Conservation (phyloP, 2,113 vertebrate genomes). For the Heteronetta atricapilla region DNA sequence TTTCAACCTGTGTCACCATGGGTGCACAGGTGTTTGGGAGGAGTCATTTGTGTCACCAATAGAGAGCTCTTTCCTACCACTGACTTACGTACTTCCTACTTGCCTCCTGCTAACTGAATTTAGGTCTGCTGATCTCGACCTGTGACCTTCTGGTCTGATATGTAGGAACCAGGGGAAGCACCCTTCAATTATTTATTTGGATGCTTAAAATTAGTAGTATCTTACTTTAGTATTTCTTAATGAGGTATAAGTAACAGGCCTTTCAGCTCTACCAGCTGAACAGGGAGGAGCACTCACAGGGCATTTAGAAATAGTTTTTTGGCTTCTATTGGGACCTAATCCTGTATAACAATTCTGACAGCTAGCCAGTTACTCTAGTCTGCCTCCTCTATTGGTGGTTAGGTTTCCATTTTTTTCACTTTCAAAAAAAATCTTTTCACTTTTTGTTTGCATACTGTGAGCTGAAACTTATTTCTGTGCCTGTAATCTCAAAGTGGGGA, state of each 20-base stretch:
- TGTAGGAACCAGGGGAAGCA: not conserved
- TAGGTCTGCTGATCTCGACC: not conserved
- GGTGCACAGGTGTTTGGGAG: not conserved
- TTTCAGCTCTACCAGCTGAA: not conserved
- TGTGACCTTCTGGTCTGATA: not conserved
- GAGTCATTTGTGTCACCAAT: not conserved
- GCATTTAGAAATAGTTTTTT: not conserved
- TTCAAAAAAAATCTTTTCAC: not conserved
- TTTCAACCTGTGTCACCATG: not conserved
- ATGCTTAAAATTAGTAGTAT: not conserved
- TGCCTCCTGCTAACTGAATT: not conserved
- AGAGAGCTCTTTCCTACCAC: not conserved
- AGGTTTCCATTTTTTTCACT: not conserved
- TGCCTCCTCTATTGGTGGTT: not conserved
- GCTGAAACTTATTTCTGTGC: not conserved
- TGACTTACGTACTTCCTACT: not conserved
- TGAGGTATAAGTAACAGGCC: not conserved
- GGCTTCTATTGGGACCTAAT: not conserved
- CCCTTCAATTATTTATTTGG: not conserved
- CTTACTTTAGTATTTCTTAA: not conserved
- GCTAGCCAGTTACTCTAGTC: not conserved
- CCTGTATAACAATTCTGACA: not conserved
- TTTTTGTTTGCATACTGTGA: constrained; percentile 7
- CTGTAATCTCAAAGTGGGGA: not conserved
- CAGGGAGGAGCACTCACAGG: not conserved